Evolutionary conservation across 2,888 invertebrate genomes (phyloP).

Genomic region (Tetheella fluctuosa): DNA sequence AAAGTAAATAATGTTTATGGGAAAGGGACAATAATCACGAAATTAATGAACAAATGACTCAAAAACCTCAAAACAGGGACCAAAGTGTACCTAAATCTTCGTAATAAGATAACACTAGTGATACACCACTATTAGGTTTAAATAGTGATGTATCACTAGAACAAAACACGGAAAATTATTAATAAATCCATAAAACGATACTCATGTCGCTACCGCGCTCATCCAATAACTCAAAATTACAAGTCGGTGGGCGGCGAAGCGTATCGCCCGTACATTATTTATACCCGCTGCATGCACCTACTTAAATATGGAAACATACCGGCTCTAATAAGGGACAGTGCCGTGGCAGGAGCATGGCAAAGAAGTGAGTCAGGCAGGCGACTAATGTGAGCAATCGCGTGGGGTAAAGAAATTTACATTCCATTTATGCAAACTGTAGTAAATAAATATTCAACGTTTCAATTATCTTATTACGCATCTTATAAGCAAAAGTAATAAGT

Average conservation of each 20-base stretch:
- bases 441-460: conserved; percentile 1
- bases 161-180: conserved; percentile 26
- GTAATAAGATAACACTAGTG: too few relatives aligned
- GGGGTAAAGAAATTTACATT: neutral
- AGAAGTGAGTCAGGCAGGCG: neutral
- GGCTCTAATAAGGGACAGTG: conserved; percentile 18
- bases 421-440: neutral
- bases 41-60: too few relatives aligned
- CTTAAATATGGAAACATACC: conserved; percentile 48
- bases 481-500: neutral
- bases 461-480: neutral
- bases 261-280: conserved; percentile 67
- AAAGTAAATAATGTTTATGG: too few relatives aligned
- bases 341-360: conserved; percentile 16
- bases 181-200: conserved; percentile 32
- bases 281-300: conserved; percentile 63
- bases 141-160: conserved; percentile 25
- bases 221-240: conserved; percentile 74
- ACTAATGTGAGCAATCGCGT: neutral
- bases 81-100: too few relatives aligned
- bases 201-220: conserved; percentile 39
- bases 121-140: too few relatives aligned
- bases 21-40: too few relatives aligned
- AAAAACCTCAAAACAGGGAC: too few relatives aligned
- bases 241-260: conserved; percentile 62